phyloP scores from a whole-genome alignment of 2,113 vertebrate genomes.

The Colinus virginianus region DNA sequence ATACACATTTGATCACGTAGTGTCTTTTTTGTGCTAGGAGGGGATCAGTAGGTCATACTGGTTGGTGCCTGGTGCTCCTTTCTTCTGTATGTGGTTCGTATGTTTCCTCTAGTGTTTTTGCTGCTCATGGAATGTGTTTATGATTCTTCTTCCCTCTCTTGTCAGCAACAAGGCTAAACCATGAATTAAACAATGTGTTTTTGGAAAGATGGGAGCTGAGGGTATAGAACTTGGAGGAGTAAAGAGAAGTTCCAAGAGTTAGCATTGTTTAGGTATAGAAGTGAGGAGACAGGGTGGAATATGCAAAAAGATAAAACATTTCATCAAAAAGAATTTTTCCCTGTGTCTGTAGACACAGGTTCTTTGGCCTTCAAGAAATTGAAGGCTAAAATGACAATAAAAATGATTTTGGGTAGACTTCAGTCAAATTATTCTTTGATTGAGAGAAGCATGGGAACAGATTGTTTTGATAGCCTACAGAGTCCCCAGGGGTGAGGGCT shows the following conservation, averaged over 20 bases:
- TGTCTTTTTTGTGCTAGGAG: not conserved
- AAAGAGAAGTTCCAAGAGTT: not conserved
- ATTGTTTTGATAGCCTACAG: not conserved
- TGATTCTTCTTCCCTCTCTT: not conserved
- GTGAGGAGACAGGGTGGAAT: not conserved
- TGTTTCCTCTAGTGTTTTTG: not conserved
- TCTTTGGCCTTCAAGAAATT: not conserved
- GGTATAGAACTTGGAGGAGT: not conserved
- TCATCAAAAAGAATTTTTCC: not conserved
- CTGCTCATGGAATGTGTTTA: not conserved
- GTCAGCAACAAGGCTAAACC: not conserved
- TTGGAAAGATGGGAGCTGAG: not conserved
- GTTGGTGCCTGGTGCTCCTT: not conserved
- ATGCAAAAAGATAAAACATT: not conserved
- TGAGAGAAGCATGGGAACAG: not conserved
- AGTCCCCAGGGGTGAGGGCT: not conserved
- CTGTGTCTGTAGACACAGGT: not conserved
- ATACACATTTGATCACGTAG: fast-evolving
- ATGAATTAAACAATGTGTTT: not conserved
- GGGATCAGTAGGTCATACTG: not conserved
- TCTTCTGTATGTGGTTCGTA: not conserved
- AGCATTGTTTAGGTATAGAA: not conserved
- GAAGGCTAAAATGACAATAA: not conserved
- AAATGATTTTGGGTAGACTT: not conserved
- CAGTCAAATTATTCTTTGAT: not conserved